These are phyloP conservation scores for Lamellibrachia luymesi DNA, from an alignment of 1,140 invertebrate species.

Conservation along the genomic window DNA sequence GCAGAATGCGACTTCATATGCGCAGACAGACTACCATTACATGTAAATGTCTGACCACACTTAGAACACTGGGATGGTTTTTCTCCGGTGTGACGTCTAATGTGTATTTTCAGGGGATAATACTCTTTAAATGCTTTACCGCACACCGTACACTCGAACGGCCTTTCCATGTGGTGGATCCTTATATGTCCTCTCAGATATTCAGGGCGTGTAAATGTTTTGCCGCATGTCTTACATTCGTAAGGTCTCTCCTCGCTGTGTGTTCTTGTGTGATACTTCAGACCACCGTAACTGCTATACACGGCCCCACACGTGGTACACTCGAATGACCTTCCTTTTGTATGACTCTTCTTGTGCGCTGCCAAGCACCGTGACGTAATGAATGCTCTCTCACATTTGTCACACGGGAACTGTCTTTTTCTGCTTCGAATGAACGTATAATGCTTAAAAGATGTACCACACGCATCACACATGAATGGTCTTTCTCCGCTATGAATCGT, in stretches of 20 bases:
- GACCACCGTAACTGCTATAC: not conserved
- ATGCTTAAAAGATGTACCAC: conserved; percentile 84
- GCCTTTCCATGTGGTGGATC: conserved; percentile 60
- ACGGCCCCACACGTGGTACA: not conserved
- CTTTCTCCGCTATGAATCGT: conserved; percentile 28
- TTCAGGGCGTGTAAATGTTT: not conserved
- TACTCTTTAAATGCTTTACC: not conserved
- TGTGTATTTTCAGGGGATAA: too few species aligned
- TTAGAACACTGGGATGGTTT: too few species aligned
- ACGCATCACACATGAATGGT: conserved; percentile 76
- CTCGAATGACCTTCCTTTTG: not conserved
- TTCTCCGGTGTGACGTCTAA: too few species aligned
- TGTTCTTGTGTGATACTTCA: not conserved
- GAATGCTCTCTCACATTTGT: not conserved
- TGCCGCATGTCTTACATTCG: not conserved
- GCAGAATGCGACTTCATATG: too few species aligned
- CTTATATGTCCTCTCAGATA: conserved; percentile 60
- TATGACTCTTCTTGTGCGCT: not conserved
- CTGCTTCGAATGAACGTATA: conserved; percentile 42
- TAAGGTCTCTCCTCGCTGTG: not conserved
- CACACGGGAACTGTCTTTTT: not conserved
- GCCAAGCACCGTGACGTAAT: not conserved
- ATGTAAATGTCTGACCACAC: too few species aligned
- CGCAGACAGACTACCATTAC: too few species aligned
- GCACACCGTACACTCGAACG: not conserved